A percentile compares a stretch with the other conserved stretches of the same genome.
Conservation (phyloP, 2,888 invertebrate species). For the Diaperis boleti region DNA sequence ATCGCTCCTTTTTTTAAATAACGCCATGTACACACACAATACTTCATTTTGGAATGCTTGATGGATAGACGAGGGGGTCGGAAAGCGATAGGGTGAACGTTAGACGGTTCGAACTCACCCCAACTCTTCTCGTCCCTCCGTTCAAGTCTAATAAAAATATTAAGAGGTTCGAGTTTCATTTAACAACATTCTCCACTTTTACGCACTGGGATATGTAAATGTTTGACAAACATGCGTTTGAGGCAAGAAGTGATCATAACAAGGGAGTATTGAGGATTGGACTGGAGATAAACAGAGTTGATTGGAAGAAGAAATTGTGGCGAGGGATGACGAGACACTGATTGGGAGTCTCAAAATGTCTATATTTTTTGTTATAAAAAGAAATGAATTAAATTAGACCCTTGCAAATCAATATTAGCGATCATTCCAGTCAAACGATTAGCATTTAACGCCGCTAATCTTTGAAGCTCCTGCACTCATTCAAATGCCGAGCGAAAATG, state of each 20-base stretch:
- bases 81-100: constrained; percentile 10
- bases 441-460: constrained; percentile 14
- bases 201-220: not conserved
- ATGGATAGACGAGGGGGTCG: constrained; percentile 6
- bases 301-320: too few species aligned
- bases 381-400: too few species aligned
- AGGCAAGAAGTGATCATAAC: too few species aligned
- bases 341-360: too few species aligned
- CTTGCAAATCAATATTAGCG: too few species aligned
- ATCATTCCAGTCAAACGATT: too few species aligned
- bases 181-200: not conserved
- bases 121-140: not conserved
- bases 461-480: too few species aligned
- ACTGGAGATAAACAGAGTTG: too few species aligned
- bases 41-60: constrained; percentile 14
- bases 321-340: too few species aligned
- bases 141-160: constrained; percentile 3
- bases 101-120: constrained; percentile 1
- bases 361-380: too few species aligned
- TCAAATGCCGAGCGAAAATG: too few species aligned
- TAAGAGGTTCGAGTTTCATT: constrained; percentile 6
- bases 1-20: constrained; percentile 17
- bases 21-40: not conserved
- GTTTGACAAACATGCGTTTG: not conserved
- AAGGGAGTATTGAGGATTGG: not conserved